These are phyloP conservation scores for Axinella damicornis DNA, from an alignment of 37 sponge, comb jelly and placozoan genomes.

Conservation along the genomic window DNA sequence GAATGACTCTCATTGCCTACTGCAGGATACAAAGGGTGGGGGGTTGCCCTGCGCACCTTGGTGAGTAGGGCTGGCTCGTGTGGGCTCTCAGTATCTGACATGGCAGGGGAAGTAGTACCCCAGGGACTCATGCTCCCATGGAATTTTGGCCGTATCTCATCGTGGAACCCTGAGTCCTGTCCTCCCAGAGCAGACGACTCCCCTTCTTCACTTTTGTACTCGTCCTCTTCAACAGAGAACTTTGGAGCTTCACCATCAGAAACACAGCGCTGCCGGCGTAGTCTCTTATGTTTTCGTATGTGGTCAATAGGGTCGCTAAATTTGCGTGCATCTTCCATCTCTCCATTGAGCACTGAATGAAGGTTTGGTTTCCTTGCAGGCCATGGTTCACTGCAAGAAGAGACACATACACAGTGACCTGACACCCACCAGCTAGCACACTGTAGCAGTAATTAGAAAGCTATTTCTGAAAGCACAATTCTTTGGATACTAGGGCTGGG, in stretches of 20 bases:
- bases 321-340: conserved; percentile 22
- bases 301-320: conserved; percentile 39
- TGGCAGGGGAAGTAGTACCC: background rate
- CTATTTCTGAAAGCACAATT: too few relatives aligned
- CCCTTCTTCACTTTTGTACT: conserved; percentile 23
- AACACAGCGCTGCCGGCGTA: conserved; percentile 31
- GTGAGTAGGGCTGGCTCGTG: background rate
- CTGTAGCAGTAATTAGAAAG: too few relatives aligned
- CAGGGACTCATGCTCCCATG: conserved; percentile 3
- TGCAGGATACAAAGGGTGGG: too few relatives aligned
- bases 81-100: background rate
- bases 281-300: background rate
- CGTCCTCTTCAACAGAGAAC: background rate
- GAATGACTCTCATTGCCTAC: too few relatives aligned
- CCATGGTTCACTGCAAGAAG: background rate
- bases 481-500: too few relatives aligned
- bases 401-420: background rate
- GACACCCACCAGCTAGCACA: too few relatives aligned
- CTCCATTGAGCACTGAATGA: too few relatives aligned
- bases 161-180: conserved; percentile 52
- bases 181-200: conserved; percentile 39
- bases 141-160: conserved; percentile 24
- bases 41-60: background rate
- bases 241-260: conserved; percentile 39
- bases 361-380: too few relatives aligned